Base-by-base conservation (phyloP, 2,888 invertebrate genomes). In the Icerya purchasi region DNA sequence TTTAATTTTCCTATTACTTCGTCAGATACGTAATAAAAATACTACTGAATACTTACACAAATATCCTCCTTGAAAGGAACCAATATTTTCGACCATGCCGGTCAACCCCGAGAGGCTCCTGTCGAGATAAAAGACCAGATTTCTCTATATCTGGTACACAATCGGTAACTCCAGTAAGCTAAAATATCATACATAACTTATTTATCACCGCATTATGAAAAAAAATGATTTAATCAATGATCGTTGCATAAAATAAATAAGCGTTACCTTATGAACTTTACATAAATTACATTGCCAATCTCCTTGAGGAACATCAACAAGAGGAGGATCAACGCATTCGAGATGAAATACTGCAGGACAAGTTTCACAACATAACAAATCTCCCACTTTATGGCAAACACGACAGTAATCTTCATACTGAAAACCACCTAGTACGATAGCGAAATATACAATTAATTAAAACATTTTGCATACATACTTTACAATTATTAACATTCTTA, bases 261-360 rank as follows among this genome's bases (percentile, higher is more conserved):
- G 10, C 50, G n/a, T 62, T 66, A 78, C 86, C 77, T 86, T 85
- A 70, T 97, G 93, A 57, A 85, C 84, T 69, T 86, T 84, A 72
- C 98, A 98, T 58, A 94, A 80, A 65, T 83, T 83, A 75, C 98
- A 98, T 68, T 92, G 86, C 96, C 97, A 97, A 69, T 94, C 94
- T 74, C 94, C 94, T 61, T 90, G 86, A 58, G 96, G 96, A 54
- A 96, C 92, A 73, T 93, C 86, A 56, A 84, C 81, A 69, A 97
- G 75, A 14, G 93, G 91, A 57, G 96, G 96, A 70, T 93, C 92
- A 57, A 94, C 87, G 75, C 98, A 98, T 68, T 88, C 89, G 69
- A 97, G 76, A 72, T 98, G 98, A 72, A 91, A 98, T 22, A 96
- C 94, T 24, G 97, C 97, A 21, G 97, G 92, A 69, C 98, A 98